These are phyloP conservation scores for Caloenas nicobarica DNA, from an alignment of 2,113 vertebrate genomes.

Conservation along the genomic window DNA sequence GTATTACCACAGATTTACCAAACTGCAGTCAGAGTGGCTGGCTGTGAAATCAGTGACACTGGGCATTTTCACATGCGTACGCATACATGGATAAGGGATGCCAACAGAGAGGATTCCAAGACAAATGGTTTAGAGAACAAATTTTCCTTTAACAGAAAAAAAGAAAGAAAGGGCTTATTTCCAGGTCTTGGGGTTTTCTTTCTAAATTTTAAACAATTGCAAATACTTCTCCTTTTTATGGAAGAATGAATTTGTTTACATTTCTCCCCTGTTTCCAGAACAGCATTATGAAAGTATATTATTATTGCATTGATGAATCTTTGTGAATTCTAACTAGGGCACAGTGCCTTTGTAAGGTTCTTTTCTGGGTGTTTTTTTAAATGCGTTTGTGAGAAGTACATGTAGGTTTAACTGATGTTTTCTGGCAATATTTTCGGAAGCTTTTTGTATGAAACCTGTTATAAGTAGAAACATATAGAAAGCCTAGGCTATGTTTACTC, in stretches of 20 bases:
- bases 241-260: slow-evolving; percentile 46
- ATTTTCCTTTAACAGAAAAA: too few species aligned
- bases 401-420: neutral
- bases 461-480: neutral
- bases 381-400: neutral
- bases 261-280: slow-evolving; percentile 10
- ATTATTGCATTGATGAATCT: neutral
- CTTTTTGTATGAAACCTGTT: neutral
- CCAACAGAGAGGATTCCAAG: neutral
- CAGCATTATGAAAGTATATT: neutral
- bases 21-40: neutral
- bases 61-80: neutral
- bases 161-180: neutral
- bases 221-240: slow-evolving; percentile 54
- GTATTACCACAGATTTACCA: neutral
- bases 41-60: rapidly evolving
- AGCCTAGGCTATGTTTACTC: neutral
- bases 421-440: neutral
- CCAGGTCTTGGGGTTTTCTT: neutral
- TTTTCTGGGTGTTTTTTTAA: neutral
- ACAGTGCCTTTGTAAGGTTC: neutral
- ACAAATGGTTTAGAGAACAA: neutral
- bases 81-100: neutral
- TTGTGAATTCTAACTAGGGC: neutral
- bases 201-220: slow-evolving; percentile 27